Evolutionary conservation across 2,888 invertebrate genomes (phyloP).

Genomic region (Stramonita haemastoma): DNA sequence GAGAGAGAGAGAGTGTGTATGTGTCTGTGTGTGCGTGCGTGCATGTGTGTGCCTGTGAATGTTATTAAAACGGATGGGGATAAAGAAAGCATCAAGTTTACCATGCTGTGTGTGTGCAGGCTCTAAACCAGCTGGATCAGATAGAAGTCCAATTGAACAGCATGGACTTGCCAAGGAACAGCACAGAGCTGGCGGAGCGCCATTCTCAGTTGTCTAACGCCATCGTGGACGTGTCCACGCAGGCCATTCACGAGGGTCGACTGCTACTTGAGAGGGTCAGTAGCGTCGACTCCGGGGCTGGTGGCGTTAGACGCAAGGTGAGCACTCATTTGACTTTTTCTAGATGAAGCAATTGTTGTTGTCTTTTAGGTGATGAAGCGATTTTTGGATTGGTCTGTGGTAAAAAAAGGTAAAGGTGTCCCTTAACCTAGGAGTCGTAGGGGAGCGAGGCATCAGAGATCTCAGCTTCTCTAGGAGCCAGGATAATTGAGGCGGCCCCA

Average conservation of each 20-base stretch:
- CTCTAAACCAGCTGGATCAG: slow-evolving; percentile 85
- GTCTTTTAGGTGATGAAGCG: no score
- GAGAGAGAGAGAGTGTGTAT: no score
- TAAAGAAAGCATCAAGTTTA: not conserved
- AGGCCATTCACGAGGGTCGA: slow-evolving; percentile 86
- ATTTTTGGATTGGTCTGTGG: no score
- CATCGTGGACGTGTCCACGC: slow-evolving; percentile 83
- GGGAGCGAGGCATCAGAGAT: no score
- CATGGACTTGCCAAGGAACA: slow-evolving; percentile 83
- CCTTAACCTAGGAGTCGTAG: no score
- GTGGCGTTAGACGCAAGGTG: slow-evolving; percentile 78
- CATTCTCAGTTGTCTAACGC: slow-evolving; percentile 84
- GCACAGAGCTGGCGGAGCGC: slow-evolving; percentile 84
- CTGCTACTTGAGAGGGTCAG: slow-evolving; percentile 84
- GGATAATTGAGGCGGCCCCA: no score
- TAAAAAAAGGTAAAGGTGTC: no score
- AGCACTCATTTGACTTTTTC: slow-evolving; percentile 18
- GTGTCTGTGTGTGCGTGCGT: no score
- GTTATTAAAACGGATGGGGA: not conserved
- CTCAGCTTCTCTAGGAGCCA: no score
- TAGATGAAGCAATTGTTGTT: not conserved
- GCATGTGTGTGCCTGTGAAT: not conserved
- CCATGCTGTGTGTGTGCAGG: slow-evolving; percentile 78
- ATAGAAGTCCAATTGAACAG: slow-evolving; percentile 86
- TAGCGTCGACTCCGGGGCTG: slow-evolving; percentile 82